Percentiles rank a stretch among this genome's conserved stretches.
phyloP scores from a whole-genome alignment of 2,888 invertebrate genomes.

The Laothoe populi region DNA sequence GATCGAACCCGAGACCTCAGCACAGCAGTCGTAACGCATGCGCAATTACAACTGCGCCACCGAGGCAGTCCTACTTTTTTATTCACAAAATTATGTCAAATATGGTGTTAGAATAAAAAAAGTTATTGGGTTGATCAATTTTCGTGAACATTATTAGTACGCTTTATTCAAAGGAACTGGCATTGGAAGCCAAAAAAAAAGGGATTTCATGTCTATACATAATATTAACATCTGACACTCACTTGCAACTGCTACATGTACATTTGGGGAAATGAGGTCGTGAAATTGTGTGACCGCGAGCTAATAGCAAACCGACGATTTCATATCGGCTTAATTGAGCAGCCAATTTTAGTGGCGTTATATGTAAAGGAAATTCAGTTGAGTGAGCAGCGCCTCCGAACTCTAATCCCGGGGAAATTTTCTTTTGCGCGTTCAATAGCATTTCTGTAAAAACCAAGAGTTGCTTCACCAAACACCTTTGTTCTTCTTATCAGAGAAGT shows the following conservation, averaged over 20 bases:
- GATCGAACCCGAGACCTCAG: too few relatives aligned
- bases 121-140: too few relatives aligned
- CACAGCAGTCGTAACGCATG: too few relatives aligned
- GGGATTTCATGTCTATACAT: too few relatives aligned
- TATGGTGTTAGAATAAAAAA: too few relatives aligned
- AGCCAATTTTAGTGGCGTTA: slow-evolving; percentile 89
- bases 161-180: too few relatives aligned
- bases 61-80: too few relatives aligned
- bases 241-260: slow-evolving; percentile 76
- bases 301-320: slow-evolving; percentile 87
- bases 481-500: too few relatives aligned
- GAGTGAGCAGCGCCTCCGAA: slow-evolving; percentile 64
- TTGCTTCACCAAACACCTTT: not conserved
- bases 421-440: slow-evolving; percentile 57
- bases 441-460: slow-evolving; percentile 68
- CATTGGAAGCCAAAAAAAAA: too few relatives aligned
- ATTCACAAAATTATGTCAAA: slow-evolving; percentile 32
- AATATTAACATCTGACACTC: slow-evolving; percentile 37
- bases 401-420: slow-evolving; percentile 62
- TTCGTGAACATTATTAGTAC: too few relatives aligned
- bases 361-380: slow-evolving; percentile 87
- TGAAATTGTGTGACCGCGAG: slow-evolving; percentile 86
- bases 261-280: slow-evolving; percentile 87
- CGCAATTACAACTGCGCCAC: too few relatives aligned
- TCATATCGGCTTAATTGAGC: slow-evolving; percentile 89